A percentile compares a stretch with the other conserved stretches of the same genome.
Conservation (phyloP, 2,888 invertebrate species). For the Mesopsocus fuscifrons region DNA sequence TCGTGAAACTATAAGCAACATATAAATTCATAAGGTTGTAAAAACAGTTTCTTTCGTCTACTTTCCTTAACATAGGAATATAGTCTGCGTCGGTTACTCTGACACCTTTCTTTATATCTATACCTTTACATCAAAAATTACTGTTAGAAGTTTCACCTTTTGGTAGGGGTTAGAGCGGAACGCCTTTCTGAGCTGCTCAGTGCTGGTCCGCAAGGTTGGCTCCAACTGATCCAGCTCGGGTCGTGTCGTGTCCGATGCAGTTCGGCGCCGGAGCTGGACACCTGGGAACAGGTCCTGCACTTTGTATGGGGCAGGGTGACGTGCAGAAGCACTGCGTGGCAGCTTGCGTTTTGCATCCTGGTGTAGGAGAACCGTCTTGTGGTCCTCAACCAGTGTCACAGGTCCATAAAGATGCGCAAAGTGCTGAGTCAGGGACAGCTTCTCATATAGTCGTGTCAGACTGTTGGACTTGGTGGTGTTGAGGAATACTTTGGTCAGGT, state of each 20-base stretch:
- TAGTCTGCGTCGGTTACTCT: no score
- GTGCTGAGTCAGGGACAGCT: constrained; percentile 16
- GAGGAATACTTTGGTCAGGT: constrained; percentile 28
- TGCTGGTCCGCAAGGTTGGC: constrained; percentile 5
- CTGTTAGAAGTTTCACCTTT: no score
- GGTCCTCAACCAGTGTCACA: constrained; percentile 16
- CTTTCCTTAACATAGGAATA: no score
- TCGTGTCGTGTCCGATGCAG: constrained; percentile 1
- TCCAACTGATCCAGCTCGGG: not conserved
- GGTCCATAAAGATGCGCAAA: constrained; percentile 18
- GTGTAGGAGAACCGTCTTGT: constrained; percentile 9
- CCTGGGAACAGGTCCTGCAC: constrained; percentile 14
- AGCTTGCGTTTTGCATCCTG: not conserved
- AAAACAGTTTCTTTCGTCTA: no score
- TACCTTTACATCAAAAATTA: no score
- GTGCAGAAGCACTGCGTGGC: constrained; percentile 1
- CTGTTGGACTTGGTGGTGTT: constrained; percentile 18
- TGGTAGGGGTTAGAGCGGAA: constrained; percentile 15
- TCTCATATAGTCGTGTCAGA: constrained; percentile 15
- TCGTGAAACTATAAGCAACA: constrained; percentile 17
- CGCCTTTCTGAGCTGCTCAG: constrained; percentile 14
- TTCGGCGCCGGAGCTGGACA: constrained; percentile 14
- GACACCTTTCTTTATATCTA: no score
- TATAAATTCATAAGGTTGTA: no score
- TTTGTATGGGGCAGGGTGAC: not conserved